Base-by-base conservation (phyloP, 2,888 invertebrate species). In the Stenolophus ochropezus region DNA sequence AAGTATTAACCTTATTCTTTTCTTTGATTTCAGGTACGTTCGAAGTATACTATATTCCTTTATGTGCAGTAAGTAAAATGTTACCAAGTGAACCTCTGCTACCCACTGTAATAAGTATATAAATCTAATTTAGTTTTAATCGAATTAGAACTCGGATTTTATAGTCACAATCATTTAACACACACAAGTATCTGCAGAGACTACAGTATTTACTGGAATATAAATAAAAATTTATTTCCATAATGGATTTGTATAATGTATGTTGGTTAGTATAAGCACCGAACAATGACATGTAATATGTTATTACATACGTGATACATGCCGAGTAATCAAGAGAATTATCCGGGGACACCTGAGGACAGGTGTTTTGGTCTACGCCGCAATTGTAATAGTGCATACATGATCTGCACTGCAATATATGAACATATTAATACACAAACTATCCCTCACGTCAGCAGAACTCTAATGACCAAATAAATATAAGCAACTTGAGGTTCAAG, bases 221-320 rank as follows among this genome's bases (percentile, higher is more conserved):
- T n/a, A n/a, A n/a, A n/a, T n/a, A n/a, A n/a, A n/a, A n/a, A n/a
- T n/a, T n/a, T n/a, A n/a, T n/a, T n/a, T 42, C 11, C 33, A 42
- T 8, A 2, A 42, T 11, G 33, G 11, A 42, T 42, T 3, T 42
- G 33, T 42, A 33, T 33, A 33, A 33, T 11, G 33, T 42, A 42
- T 42, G 33, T 42, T 42, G 3, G 33, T 42, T 42, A 42, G 11
- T 42, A 42, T 42, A 11, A 42, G 11, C 33, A 42, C 33, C 4
- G 33, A 42, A 42, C 33, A 42, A 42, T 42, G 33, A 8, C 33
- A 42, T 42, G 33, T 42, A 42, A 42, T 42, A 42, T 42, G 33
- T 42, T 56, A 56, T 56, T 56, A 56, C 56, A 21, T 56, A 21
- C 20, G 20, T 56, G 56, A 56, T 56, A 56, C 56, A 56, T 56